A percentile compares a stretch with the other conserved stretches of the same genome.
These are phyloP conservation scores for Neomorphus geoffroyi DNA, from an alignment of 2,797 vertebrate genomes.

Conservation along the genomic window DNA sequence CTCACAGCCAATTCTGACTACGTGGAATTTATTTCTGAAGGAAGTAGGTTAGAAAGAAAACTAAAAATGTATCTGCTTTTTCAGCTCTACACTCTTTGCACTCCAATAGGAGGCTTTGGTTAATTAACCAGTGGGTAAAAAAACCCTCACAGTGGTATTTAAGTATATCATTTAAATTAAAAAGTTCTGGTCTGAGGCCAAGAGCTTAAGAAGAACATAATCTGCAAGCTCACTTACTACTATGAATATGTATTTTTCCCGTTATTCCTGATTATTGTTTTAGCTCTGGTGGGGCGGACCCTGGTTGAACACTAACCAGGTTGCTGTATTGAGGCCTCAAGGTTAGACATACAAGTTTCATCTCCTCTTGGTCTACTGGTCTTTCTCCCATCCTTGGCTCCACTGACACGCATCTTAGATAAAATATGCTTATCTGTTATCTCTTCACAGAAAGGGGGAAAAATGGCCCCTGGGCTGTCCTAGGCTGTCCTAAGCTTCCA, in stretches of 20 bases:
- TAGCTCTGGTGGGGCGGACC: background rate
- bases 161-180: background rate
- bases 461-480: background rate
- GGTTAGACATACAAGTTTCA: background rate
- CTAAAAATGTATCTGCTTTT: background rate
- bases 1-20: background rate
- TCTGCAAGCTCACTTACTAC: background rate
- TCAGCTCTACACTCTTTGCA: background rate
- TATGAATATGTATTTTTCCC: background rate
- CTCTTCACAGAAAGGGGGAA: background rate
- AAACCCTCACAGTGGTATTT: background rate
- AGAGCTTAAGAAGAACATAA: background rate
- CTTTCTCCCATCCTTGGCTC: background rate
- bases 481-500: background rate
- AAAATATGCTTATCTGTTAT: background rate
- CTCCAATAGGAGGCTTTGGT: background rate
- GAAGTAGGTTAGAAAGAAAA: background rate
- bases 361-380: background rate
- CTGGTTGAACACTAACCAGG: background rate
- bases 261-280: background rate
- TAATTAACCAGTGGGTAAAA: background rate
- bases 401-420: background rate
- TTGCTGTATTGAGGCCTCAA: background rate
- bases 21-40: background rate
- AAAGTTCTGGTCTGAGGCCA: background rate